Conservation (phyloP, 2,113 vertebrate genomes). For the Halcyon senegalensis region DNA sequence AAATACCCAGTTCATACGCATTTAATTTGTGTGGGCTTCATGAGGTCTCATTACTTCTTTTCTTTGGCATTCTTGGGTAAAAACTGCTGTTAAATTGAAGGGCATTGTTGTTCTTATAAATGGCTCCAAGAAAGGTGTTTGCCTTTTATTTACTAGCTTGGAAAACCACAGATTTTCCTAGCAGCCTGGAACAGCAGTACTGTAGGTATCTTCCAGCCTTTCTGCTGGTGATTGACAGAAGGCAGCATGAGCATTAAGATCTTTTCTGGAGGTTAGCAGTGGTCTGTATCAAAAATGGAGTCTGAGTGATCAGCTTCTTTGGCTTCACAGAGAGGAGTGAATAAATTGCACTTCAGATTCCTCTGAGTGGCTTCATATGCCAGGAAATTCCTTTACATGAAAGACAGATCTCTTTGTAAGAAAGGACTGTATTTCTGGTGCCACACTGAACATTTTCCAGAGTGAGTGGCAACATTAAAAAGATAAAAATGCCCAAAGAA, state of each 20-base stretch:
- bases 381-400: neutral
- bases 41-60: neutral
- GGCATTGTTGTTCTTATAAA: neutral
- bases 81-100: neutral
- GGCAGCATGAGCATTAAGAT: neutral
- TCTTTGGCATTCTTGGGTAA: accelerated
- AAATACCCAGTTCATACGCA: neutral
- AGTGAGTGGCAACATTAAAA: neutral
- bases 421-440: neutral
- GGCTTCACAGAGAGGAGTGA: neutral
- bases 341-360: neutral
- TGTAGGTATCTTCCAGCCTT: neutral
- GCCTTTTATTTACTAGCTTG: neutral
- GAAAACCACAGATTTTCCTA: neutral
- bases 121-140: neutral
- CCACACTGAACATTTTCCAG: neutral
- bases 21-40: neutral
- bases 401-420: neutral
- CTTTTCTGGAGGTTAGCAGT: neutral
- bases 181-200: neutral
- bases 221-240: neutral
- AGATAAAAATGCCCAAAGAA: neutral
- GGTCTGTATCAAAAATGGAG: neutral
- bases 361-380: neutral
- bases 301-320: neutral